phyloP scores from a whole-genome alignment of 2,797 vertebrate genomes.

The Sylvia borin region DNA sequence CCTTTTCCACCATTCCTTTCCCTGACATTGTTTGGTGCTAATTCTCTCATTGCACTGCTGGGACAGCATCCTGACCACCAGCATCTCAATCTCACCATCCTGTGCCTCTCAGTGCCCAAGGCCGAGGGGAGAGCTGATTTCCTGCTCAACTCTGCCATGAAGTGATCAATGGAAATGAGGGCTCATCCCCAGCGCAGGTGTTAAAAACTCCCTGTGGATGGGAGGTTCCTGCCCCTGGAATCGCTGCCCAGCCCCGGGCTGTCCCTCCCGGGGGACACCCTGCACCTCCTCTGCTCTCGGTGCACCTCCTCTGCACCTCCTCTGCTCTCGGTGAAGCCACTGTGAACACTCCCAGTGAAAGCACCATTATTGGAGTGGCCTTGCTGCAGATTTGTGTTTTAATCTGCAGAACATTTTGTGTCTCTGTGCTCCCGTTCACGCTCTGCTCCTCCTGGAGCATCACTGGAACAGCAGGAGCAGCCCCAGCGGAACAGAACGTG shows the following conservation, averaged over 20 bases:
- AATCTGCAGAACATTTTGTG: not conserved
- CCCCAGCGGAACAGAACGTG: accelerated
- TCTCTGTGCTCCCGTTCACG: not conserved
- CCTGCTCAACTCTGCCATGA: not conserved
- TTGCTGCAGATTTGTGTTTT: not conserved
- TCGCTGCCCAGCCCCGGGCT: not conserved
- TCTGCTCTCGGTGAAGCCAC: not conserved
- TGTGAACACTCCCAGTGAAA: too few relatives aligned
- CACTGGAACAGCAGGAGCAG: not conserved
- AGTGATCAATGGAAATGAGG: not conserved
- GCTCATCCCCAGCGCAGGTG: not conserved
- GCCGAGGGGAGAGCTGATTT: not conserved
- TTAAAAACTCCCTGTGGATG: too few relatives aligned
- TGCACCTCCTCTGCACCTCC: not conserved
- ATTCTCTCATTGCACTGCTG: not conserved
- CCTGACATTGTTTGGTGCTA: not conserved
- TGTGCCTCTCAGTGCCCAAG: not conserved
- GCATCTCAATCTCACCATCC: too few relatives aligned
- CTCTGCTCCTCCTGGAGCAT: not conserved
- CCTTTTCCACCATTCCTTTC: not conserved
- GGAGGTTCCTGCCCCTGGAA: too few relatives aligned
- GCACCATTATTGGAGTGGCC: too few relatives aligned
- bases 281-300: not conserved
- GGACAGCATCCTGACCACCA: not conserved
- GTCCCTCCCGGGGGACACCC: not conserved